Percentiles rank a stretch among this genome's conserved stretches.
phyloP scores from a whole-genome alignment of 2,797 vertebrate species.

The Cyclopterus lumpus region DNA sequence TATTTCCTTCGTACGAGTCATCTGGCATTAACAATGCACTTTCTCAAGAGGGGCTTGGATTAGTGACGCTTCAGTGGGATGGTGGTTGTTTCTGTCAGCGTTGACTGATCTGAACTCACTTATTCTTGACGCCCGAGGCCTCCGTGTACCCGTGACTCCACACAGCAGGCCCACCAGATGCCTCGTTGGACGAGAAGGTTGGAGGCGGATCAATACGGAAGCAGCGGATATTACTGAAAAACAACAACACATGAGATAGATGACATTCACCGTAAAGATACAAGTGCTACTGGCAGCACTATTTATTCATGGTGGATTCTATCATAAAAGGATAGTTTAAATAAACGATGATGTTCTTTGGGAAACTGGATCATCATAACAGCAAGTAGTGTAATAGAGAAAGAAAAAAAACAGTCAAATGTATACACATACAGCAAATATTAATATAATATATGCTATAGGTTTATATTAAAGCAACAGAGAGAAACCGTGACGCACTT shows the following conservation, averaged over 20 bases:
- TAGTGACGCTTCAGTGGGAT: conserved; percentile 36
- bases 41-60: conserved; percentile 37
- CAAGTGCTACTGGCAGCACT: background rate
- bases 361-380: background rate
- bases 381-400: background rate
- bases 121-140: conserved; percentile 96
- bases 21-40: conserved; percentile 18
- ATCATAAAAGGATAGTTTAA: background rate
- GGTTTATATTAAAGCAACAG: background rate
- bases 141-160: conserved; percentile 99
- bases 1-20: conserved; percentile 41
- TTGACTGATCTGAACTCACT: conserved; percentile 83
- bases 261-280: conserved; percentile 19
- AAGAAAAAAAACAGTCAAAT: background rate
- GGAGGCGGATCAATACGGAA: conserved; percentile 95
- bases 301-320: background rate
- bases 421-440: background rate
- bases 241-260: conserved; percentile 43
- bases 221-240: conserved; percentile 94
- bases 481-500: conserved; percentile 85
- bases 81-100: conserved; percentile 21
- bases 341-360: background rate
- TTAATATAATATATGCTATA: background rate
- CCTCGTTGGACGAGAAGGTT: conserved; percentile 87
- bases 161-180: conserved; percentile 91